These are phyloP conservation scores for Acanthornis magna DNA, from an alignment of 2,797 vertebrate genomes.

Conservation along the genomic window DNA sequence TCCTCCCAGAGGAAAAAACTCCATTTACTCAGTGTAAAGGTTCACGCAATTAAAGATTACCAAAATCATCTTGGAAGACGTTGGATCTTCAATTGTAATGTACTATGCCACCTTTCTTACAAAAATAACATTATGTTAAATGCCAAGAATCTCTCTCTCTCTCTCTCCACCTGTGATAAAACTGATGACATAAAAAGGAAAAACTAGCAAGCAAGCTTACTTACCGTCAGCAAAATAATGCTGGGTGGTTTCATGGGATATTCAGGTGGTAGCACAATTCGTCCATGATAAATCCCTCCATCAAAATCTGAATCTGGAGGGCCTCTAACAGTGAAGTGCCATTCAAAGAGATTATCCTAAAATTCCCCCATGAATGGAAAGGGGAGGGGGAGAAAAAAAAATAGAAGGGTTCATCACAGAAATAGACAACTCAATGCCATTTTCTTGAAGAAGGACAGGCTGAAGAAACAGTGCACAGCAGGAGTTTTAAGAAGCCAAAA, in stretches of 20 bases:
- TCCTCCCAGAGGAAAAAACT: background rate
- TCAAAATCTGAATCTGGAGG: constrained; percentile 98
- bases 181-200: background rate
- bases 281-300: constrained; percentile 93
- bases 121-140: background rate
- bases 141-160: background rate
- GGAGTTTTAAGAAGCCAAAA: background rate
- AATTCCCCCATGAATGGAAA: background rate
- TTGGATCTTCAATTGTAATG: background rate
- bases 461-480: background rate
- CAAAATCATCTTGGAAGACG: background rate
- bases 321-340: constrained; percentile 97
- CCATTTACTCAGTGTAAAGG: background rate
- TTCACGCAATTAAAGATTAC: background rate
- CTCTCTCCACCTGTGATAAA: background rate
- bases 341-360: constrained; percentile 98
- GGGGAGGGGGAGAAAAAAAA: background rate
- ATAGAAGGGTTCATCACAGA: background rate
- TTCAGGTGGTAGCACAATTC: constrained; percentile 94
- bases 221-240: constrained; percentile 97
- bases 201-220: constrained; percentile 73
- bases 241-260: constrained; percentile 99
- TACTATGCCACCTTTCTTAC: background rate
- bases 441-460: background rate
- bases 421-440: background rate